Base-by-base conservation (phyloP, 2,113 vertebrate genomes). In the Motacilla alba region DNA sequence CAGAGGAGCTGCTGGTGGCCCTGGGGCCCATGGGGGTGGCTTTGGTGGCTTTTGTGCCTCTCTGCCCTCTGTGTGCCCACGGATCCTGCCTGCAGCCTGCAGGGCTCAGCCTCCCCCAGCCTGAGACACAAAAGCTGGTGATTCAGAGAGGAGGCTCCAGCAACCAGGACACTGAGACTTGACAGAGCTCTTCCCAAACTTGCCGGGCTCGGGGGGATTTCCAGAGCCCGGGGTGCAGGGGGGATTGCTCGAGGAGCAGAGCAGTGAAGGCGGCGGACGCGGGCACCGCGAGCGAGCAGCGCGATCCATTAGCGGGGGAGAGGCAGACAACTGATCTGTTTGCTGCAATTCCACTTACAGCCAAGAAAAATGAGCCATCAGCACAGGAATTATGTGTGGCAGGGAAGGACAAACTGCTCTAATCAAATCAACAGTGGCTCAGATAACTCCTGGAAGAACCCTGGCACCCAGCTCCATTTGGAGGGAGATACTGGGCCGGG, bases 341-440 rank as follows among this genome's bases (percentile, higher is more conserved):
- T 82, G 63, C 86, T 91, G 94, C 95, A 97, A 80, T 94, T 91
- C 93, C 81, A 94, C 94, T 93, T 78, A 74, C 87, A 88, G 96
- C 90, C 91, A 86, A 90, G 95, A 97, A 97, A 97, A 97, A 97
- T 93, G 97, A 96, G 95, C 93, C 91, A 92, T 62, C 74, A 41
- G 44, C 82, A 70, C 85, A 90, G 95, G 89, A 97, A 95, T 96
- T 93, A 96, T 77, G 88, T 90, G 95, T 96, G 96, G 96, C 96
- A 96, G 95, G 91, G 96, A 97, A 97, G 97, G 97, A 97, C 96
- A 95, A 97, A 97, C 83, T 23, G 23, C 87, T 96, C 83, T 77
- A 76, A 94, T 93, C 88, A 89, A 88, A 97, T 80, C 96, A 93
- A 21, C 77, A 90, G 93, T 2, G 3, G 44, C 28, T 83, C 83